Conservation (phyloP, 2,113 vertebrate genomes). For the Hipposideros armiger region DNA sequence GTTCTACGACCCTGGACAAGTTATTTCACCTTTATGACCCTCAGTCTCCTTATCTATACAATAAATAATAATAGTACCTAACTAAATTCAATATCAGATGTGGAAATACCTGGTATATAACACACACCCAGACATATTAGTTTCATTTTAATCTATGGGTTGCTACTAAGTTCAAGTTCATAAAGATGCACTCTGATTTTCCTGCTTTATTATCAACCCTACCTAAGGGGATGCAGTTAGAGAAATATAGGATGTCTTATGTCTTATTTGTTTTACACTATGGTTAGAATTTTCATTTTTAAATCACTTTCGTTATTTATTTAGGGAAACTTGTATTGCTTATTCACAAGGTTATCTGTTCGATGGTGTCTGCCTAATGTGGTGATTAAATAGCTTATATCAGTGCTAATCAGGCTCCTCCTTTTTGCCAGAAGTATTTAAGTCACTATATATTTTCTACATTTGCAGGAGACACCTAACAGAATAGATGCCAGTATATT, state of each 20-base stretch:
- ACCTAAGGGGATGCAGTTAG: not conserved
- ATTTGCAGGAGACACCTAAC: not conserved
- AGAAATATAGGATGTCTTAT: not conserved
- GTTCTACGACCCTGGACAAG: not conserved
- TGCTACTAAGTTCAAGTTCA: not conserved
- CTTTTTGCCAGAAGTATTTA: not conserved
- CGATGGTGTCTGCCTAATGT: not conserved
- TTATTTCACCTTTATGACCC: not conserved
- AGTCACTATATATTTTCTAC: not conserved
- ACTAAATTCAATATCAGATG: no score
- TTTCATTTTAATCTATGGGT: not conserved
- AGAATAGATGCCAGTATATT: not conserved
- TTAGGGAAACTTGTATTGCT: not conserved
- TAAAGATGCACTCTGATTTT: not conserved
- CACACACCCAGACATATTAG: not conserved
- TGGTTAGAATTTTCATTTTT: not conserved
- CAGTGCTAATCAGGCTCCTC: not conserved
- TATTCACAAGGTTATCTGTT: not conserved
- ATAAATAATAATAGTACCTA: not conserved
- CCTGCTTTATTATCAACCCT: not conserved
- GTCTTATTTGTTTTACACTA: not conserved
- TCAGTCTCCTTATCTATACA: not conserved
- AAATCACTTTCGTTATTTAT: not conserved
- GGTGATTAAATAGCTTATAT: not conserved
- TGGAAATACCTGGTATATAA: not conserved